Conservation (phyloP, 2,888 invertebrate species). For the Drosophila pseudotalamancana region DNA sequence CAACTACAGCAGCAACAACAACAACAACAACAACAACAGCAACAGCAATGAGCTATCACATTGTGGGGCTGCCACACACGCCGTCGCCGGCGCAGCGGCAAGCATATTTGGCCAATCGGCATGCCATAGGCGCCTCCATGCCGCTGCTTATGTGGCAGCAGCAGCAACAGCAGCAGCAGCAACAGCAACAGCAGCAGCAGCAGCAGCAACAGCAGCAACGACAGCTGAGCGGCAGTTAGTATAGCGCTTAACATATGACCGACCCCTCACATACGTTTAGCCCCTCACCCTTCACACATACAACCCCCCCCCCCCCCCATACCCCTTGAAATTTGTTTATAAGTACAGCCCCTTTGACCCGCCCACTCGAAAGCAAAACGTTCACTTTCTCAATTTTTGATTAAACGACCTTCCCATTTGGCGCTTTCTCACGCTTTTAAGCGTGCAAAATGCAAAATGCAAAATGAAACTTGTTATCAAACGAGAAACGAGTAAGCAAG, state of each 20-base stretch:
- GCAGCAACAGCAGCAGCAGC: slow-evolving; percentile 76
- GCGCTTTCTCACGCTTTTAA: slow-evolving; percentile 67
- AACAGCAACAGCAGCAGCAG: slow-evolving; percentile 69
- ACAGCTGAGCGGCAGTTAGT: slow-evolving; percentile 57
- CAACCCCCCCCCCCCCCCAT: not conserved
- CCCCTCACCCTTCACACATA: slow-evolving; percentile 1
- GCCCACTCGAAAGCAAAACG: slow-evolving; percentile 10
- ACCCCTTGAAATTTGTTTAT: not conserved
- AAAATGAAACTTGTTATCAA: slow-evolving; percentile 67
- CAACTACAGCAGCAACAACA: slow-evolving; percentile 11
- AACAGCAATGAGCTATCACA: slow-evolving; percentile 73
- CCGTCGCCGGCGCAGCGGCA: slow-evolving; percentile 80
- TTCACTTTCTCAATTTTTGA: slow-evolving; percentile 66
- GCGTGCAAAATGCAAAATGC: slow-evolving; percentile 32
- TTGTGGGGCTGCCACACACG: slow-evolving; percentile 82
- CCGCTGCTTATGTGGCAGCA: slow-evolving; percentile 88
- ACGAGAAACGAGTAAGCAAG: slow-evolving; percentile 3
- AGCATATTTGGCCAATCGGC: slow-evolving; percentile 82
- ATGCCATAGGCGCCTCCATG: slow-evolving; percentile 85
- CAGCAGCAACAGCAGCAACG: slow-evolving; percentile 1
- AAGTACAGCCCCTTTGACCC: slow-evolving; percentile 20
- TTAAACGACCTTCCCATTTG: slow-evolving; percentile 64
- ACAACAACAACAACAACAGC: slow-evolving; percentile 19
- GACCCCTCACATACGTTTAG: too few species aligned
- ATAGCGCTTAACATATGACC: slow-evolving; percentile 14